A percentile compares a stretch with the other conserved stretches of the same genome.
These are phyloP conservation scores for Lampropteryx suffumata DNA, from an alignment of 2,888 invertebrate genomes.

Conservation along the genomic window DNA sequence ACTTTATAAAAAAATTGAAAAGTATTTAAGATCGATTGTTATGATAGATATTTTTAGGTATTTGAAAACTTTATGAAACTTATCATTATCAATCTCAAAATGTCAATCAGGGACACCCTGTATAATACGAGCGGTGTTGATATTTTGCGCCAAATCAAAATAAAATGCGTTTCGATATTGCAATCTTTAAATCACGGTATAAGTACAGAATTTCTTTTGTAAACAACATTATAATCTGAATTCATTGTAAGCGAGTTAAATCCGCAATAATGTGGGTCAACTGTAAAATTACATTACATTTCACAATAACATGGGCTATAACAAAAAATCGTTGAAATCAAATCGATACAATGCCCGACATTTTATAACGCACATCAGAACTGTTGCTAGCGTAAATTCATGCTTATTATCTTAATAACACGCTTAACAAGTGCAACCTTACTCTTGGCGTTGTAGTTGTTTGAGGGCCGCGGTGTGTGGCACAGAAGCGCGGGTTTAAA, in stretches of 20 bases:
- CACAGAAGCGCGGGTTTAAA: not conserved
- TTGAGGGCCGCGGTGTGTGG: slow-evolving; percentile 6
- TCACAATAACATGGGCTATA: slow-evolving; percentile 50
- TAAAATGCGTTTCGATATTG: not conserved
- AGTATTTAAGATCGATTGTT: too few relatives aligned
- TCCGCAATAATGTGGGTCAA: slow-evolving; percentile 28
- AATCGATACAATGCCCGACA: slow-evolving; percentile 15
- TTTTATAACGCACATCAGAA: not conserved
- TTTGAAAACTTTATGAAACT: too few relatives aligned
- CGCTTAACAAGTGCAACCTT: too few relatives aligned
- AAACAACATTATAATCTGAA: slow-evolving; percentile 13
- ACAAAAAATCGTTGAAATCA: slow-evolving; percentile 50
- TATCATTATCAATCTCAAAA: too few relatives aligned
- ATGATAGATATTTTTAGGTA: too few relatives aligned
- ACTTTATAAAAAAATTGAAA: too few relatives aligned
- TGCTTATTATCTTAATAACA: too few relatives aligned
- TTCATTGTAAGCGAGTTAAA: slow-evolving; percentile 25
- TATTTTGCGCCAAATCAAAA: not conserved
- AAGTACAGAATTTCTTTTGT: slow-evolving; percentile 4
- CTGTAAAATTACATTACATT: slow-evolving; percentile 37
- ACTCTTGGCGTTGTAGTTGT: too few relatives aligned
- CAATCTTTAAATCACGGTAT: not conserved
- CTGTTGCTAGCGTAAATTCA: not conserved
- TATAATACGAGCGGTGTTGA: not conserved
- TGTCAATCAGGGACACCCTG: not conserved